Percentiles rank a stretch among this genome's conserved stretches.
Conservation (phyloP, 2,113 vertebrate genomes). For the Spilogale gracilis region DNA sequence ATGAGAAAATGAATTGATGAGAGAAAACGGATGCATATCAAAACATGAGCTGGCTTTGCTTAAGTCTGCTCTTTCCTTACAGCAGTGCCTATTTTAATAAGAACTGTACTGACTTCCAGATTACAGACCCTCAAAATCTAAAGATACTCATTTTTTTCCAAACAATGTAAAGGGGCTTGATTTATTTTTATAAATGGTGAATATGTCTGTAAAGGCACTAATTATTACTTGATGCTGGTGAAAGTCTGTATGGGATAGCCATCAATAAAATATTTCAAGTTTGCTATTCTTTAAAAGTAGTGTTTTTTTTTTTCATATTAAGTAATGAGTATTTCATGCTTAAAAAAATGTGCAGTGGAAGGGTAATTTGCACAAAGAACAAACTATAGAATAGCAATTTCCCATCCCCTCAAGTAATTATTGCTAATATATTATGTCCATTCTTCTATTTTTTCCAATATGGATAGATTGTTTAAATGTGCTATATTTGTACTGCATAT, state of each 20-base stretch:
- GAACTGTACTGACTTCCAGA: not conserved
- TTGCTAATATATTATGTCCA: not conserved
- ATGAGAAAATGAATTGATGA: not conserved
- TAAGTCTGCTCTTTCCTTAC: not conserved
- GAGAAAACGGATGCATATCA: not conserved
- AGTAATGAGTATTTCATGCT: not conserved
- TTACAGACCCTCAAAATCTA: not conserved
- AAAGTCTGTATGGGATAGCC: not conserved
- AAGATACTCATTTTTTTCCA: not conserved
- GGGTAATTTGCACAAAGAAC: not conserved
- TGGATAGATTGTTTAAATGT: not conserved
- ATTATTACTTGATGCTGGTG: not conserved
- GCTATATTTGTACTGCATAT: not conserved
- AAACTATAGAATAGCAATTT: not conserved
- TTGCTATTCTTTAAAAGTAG: not conserved
- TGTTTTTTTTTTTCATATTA: not conserved
- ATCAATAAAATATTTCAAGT: not conserved
- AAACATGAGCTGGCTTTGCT: not conserved
- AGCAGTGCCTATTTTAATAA: not conserved
- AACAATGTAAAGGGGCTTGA: not conserved
- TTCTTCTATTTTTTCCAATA: not conserved
- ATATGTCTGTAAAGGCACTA: not conserved
- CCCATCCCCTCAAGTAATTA: not conserved
- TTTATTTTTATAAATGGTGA: not conserved
- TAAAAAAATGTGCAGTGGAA: not conserved